Evolutionary conservation across 1,140 invertebrate species (phyloP), one percentile per base, ranked within the genome.

Genomic region (Bombyx mandarina): DNA sequence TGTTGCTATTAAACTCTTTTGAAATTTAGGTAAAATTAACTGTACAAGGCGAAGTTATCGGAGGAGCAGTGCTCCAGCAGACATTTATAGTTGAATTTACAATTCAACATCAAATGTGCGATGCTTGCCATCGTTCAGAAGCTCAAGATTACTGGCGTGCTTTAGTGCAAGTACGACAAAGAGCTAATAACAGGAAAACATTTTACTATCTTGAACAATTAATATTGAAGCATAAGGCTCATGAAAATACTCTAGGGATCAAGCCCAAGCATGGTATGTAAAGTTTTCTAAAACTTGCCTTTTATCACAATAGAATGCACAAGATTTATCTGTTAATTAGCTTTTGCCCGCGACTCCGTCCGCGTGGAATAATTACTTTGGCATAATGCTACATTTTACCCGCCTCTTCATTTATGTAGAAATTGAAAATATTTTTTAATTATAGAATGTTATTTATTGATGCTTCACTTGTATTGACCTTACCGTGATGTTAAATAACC

Each of bases 71-170:
- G 47, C 80, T 97, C 1, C 93, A 98, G 72, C 97, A 98, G 88
- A 91, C 95, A 2, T 99, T 99, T 82, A 89, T 99, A 53, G 97
- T 99, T 22, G 98, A 99, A 81, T 99, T 94, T 82, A 92, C 92
- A 1, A 91, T 99, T 1, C 93, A 93, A 67, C 92, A 95, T 90
- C 97, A 98, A 76, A 98, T 99, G 95, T 99, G 99, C 88, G 94
- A 97, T 79, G 96, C 99, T 63, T 99, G 99, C 86, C 98, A 99
- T 84, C 91, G 97, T 18, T 93, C 92, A 1, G 98, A 99, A 88
- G 98, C 98, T 0, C 98, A 99, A 85, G 96, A 99, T 88, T 99
- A 93, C 81, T 99, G 99, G 99, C 93, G 94, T 76, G 97, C 97
- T 44, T 67, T 94, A 77, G 94, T 96, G 43, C 95, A 97, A 91